Percentiles rank a stretch among this genome's conserved stretches.
phyloP scores from a whole-genome alignment of 2,888 invertebrate species.

The Drosophila fulvimacula region DNA sequence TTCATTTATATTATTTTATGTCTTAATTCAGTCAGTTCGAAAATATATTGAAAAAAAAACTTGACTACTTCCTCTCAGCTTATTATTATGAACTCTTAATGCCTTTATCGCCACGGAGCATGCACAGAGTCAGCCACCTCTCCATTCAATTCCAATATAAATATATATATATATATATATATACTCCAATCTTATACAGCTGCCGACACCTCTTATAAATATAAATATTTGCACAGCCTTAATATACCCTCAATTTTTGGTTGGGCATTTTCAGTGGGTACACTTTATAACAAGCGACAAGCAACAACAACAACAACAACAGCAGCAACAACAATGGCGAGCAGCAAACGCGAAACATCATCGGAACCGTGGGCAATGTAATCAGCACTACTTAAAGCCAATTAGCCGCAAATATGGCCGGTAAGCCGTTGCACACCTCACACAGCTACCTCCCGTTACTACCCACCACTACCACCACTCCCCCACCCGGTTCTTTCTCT shows the following conservation, averaged over 20 bases:
- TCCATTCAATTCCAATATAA: background rate
- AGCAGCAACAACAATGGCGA: constrained; percentile 9
- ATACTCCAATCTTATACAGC: background rate
- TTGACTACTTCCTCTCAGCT: background rate
- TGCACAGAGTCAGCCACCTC: background rate
- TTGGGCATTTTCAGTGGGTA: background rate
- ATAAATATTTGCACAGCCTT: background rate
- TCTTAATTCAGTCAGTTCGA: background rate
- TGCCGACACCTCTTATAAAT: background rate
- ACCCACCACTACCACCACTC: background rate
- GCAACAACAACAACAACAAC: constrained; percentile 16
- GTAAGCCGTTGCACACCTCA: constrained; percentile 58
- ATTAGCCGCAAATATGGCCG: constrained; percentile 80
- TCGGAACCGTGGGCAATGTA: constrained; percentile 61
- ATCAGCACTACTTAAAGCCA: constrained; percentile 80
- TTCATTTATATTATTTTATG: background rate
- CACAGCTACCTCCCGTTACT: background rate
- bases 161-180: background rate
- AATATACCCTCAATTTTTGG: constrained; percentile 8
- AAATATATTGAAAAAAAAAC: background rate
- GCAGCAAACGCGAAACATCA: constrained; percentile 37
- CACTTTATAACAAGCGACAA: constrained; percentile 8
- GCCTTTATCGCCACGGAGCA: background rate
- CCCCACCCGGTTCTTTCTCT: background rate
- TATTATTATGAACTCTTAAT: constrained; percentile 2